Conservation (phyloP, 1,140 invertebrate species). For the Cardiocondyla obscurior region DNA sequence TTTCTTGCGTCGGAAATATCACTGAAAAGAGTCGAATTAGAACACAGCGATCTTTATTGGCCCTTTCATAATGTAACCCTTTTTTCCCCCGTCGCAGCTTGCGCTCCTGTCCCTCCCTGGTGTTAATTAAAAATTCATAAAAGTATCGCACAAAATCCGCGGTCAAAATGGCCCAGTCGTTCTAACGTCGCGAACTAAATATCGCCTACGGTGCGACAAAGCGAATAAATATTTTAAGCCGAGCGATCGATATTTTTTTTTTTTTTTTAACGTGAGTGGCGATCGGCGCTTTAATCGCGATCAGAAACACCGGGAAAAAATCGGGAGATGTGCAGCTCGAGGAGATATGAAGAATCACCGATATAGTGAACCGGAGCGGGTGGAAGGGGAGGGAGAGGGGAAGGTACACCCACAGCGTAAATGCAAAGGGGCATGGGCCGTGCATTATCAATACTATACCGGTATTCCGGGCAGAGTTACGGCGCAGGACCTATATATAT, state of each 20-base stretch:
- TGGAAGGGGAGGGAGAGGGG: not conserved
- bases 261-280: slow-evolving; percentile 13
- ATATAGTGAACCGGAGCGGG: not conserved
- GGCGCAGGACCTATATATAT: slow-evolving; percentile 61
- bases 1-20: slow-evolving; percentile 1
- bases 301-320: slow-evolving; percentile 17
- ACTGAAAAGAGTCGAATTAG: not conserved
- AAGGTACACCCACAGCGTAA: slow-evolving; percentile 29
- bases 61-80: not conserved
- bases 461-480: slow-evolving; percentile 59
- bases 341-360: slow-evolving; percentile 23
- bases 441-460: slow-evolving; percentile 68
- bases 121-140: slow-evolving; percentile 29
- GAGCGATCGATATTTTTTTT: slow-evolving; percentile 14
- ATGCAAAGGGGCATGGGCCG: slow-evolving; percentile 44
- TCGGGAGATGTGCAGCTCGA: not conserved
- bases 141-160: not conserved
- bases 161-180: not conserved
- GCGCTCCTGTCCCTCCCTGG: not conserved
- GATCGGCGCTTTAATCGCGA: slow-evolving; percentile 2
- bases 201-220: not conserved
- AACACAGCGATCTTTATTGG: not conserved
- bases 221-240: slow-evolving; percentile 3
- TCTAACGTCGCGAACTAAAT: not conserved
- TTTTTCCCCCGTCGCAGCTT: not conserved